Evolutionary conservation across 1,140 invertebrate species (phyloP).

Genomic region (Aradophagus sp.): DNA sequence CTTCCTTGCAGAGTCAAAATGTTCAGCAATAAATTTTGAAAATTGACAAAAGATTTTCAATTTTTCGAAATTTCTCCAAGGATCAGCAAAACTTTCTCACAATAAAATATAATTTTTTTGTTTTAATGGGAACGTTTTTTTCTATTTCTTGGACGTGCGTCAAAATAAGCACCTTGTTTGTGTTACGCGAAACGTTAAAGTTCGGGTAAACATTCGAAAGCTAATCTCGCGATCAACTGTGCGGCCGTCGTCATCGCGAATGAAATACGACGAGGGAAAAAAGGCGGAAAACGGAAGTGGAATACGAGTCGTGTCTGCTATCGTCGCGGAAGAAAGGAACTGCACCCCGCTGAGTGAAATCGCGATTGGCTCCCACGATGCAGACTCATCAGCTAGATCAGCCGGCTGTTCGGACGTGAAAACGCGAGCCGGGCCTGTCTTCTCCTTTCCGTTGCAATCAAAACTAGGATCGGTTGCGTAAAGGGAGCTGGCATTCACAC

Average conservation of each 20-base stretch:
- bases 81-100: too few relatives aligned
- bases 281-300: slow-evolving; percentile 48
- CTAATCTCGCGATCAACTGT: too few relatives aligned
- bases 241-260: slow-evolving; percentile 10
- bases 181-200: too few relatives aligned
- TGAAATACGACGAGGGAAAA: slow-evolving; percentile 33
- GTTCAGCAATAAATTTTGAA: slow-evolving; percentile 25
- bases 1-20: slow-evolving; percentile 26
- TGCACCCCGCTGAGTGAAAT: slow-evolving; percentile 54
- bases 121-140: too few relatives aligned
- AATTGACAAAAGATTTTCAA: slow-evolving; percentile 9
- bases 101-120: too few relatives aligned
- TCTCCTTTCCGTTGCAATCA: slow-evolving; percentile 28
- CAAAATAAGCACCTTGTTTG: too few relatives aligned
- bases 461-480: slow-evolving; percentile 47
- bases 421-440: slow-evolving; percentile 2
- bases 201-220: too few relatives aligned
- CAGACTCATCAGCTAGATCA: slow-evolving; percentile 49
- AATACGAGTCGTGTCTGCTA: slow-evolving; percentile 29
- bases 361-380: slow-evolving; percentile 57
- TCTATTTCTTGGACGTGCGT: too few relatives aligned
- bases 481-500: slow-evolving; percentile 50
- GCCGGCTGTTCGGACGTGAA: slow-evolving; percentile 31
- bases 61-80: too few relatives aligned
- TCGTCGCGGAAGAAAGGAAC: slow-evolving; percentile 42